Evolutionary conservation across 1,140 invertebrate genomes (phyloP).

Genomic region (Bombus confusus): DNA sequence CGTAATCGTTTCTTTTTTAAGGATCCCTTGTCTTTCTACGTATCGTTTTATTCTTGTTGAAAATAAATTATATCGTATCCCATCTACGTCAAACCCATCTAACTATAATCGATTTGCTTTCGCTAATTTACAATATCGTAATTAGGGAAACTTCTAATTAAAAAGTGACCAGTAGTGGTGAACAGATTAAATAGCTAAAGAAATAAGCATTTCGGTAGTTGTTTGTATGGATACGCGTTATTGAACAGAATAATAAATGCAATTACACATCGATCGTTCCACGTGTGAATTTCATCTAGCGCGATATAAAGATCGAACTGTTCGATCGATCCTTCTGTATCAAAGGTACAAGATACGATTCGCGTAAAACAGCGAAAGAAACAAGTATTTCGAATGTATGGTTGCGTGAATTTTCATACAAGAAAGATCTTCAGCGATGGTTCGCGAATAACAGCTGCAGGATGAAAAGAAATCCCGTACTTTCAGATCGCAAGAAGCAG

Average conservation of each 20-base stretch:
- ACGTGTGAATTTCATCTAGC: neutral
- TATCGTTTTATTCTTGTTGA: too few species aligned
- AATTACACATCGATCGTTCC: slow-evolving; percentile 62
- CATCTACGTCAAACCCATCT: too few species aligned
- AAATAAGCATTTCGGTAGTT: too few species aligned
- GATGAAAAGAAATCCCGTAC: slow-evolving; percentile 11
- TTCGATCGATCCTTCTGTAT: too few species aligned
- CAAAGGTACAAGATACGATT: neutral
- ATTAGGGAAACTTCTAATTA: too few species aligned
- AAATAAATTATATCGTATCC: too few species aligned
- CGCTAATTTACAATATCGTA: too few species aligned
- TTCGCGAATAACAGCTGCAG: neutral
- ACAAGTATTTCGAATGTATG: neutral
- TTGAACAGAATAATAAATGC: slow-evolving; percentile 74
- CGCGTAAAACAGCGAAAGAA: neutral
- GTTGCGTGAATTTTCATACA: neutral
- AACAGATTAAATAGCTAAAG: too few species aligned
- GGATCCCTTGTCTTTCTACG: too few species aligned
- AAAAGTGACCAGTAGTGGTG: too few species aligned
- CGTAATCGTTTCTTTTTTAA: too few species aligned
- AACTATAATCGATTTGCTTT: too few species aligned
- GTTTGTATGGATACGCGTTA: slow-evolving; percentile 26
- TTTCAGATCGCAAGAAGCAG: neutral
- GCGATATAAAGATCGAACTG: neutral
- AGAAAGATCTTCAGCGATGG: neutral